Conservation (phyloP, 2,888 invertebrate species). For the Parascotia fuliginaria region DNA sequence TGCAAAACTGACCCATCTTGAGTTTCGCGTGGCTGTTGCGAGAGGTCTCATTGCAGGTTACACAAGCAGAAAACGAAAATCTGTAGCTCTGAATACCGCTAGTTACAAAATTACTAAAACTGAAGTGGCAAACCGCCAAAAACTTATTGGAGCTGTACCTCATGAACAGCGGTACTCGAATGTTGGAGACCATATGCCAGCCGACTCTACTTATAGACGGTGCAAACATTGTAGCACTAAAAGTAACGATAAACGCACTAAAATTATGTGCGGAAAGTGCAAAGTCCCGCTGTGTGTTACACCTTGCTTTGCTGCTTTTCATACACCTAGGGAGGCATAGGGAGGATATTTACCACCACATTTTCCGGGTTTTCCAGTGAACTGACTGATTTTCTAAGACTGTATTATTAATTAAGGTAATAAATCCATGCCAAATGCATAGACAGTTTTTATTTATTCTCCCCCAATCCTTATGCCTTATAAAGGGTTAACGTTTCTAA, state of each 20-base stretch:
- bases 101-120: neutral
- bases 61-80: constrained; percentile 25
- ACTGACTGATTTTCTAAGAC: constrained; percentile 4
- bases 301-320: constrained; percentile 6
- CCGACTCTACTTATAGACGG: neutral
- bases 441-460: constrained; percentile 3
- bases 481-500: constrained; percentile 1
- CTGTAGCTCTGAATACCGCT: neutral
- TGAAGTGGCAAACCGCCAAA: constrained; percentile 1
- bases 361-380: constrained; percentile 3
- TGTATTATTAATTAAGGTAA: neutral
- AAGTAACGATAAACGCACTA: constrained; percentile 2
- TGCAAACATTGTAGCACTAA: constrained; percentile 3
- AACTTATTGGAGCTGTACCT: neutral
- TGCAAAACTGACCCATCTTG: constrained; percentile 29
- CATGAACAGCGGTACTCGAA: neutral
- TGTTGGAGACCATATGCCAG: constrained; percentile 3
- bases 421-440: constrained; percentile 5
- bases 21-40: constrained; percentile 37
- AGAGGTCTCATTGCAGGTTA: constrained; percentile 33
- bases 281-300: constrained; percentile 5
- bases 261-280: constrained; percentile 4
- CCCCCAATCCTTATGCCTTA: constrained; percentile 3
- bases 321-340: neutral
- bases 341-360: constrained; percentile 1